Conservation (phyloP, 1,140 invertebrate genomes). For the Magallana angulata region DNA sequence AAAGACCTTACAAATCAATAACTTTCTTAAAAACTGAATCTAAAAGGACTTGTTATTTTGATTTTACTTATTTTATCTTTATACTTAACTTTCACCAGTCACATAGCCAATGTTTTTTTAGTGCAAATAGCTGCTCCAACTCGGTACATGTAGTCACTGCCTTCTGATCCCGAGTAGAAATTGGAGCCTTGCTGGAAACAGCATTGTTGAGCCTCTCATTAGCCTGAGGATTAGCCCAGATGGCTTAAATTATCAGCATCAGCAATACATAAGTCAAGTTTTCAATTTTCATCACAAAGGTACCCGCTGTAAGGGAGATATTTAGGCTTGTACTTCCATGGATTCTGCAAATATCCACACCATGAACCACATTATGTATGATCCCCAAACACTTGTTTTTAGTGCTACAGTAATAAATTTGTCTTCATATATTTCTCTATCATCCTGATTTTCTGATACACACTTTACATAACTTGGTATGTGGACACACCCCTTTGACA, state of each 20-base stretch:
- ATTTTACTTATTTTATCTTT: not conserved
- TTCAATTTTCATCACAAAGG: not conserved
- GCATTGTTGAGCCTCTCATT: no score
- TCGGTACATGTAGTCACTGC: not conserved
- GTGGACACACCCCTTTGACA: no score
- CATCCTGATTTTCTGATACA: not conserved
- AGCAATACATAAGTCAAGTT: not conserved
- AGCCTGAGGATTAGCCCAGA: not conserved
- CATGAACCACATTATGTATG: conserved; percentile 19
- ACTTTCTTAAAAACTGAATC: not conserved
- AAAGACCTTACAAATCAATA: not conserved
- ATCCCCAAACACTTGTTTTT: not conserved
- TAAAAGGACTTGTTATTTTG: no score
- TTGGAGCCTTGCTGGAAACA: not conserved
- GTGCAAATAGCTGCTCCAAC: not conserved
- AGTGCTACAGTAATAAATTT: not conserved
- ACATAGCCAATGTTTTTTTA: conserved; percentile 38
- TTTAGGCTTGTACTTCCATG: not conserved
- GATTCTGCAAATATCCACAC: conserved; percentile 22
- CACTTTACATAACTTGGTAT: no score
- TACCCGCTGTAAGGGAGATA: not conserved
- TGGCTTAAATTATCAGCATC: not conserved
- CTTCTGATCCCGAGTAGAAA: not conserved
- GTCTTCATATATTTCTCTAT: not conserved
- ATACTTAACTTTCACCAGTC: conserved; percentile 45